phyloP scores from a whole-genome alignment of 2,113 vertebrate genomes.

The Tragelaphus scriptus region DNA sequence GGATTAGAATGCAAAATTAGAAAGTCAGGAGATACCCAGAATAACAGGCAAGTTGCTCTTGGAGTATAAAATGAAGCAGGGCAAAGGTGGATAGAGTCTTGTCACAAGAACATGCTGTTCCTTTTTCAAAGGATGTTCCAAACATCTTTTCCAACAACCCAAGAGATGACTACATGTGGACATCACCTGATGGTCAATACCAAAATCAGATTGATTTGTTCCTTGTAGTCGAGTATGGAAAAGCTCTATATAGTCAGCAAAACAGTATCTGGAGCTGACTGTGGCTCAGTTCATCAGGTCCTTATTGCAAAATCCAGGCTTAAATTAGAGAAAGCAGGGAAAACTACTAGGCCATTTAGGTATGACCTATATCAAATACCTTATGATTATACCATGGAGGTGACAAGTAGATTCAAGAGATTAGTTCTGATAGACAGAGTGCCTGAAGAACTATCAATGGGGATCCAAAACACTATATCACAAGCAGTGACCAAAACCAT shows the following conservation, averaged over 20 bases:
- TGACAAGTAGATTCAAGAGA: background rate
- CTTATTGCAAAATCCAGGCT: background rate
- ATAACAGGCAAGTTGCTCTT: background rate
- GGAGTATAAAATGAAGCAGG: background rate
- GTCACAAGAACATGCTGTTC: background rate
- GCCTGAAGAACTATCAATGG: background rate
- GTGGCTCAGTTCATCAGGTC: background rate
- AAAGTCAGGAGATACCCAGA: background rate
- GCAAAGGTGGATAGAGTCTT: background rate
- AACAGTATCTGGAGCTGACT: background rate
- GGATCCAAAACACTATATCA: background rate
- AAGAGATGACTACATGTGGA: background rate
- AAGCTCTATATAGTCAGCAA: background rate
- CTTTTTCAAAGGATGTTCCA: no score
- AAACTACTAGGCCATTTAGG: background rate
- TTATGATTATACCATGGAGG: background rate
- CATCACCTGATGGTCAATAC: background rate
- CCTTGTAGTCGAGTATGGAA: background rate
- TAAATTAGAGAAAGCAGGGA: background rate
- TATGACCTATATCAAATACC: background rate
- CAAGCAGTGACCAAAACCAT: background rate
- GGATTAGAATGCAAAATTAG: background rate
- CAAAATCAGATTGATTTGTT: background rate
- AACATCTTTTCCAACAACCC: background rate
- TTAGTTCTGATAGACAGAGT: background rate